These are phyloP conservation scores for Sclerodermus sp. DNA, from an alignment of 2,888 invertebrate genomes.

Conservation along the genomic window DNA sequence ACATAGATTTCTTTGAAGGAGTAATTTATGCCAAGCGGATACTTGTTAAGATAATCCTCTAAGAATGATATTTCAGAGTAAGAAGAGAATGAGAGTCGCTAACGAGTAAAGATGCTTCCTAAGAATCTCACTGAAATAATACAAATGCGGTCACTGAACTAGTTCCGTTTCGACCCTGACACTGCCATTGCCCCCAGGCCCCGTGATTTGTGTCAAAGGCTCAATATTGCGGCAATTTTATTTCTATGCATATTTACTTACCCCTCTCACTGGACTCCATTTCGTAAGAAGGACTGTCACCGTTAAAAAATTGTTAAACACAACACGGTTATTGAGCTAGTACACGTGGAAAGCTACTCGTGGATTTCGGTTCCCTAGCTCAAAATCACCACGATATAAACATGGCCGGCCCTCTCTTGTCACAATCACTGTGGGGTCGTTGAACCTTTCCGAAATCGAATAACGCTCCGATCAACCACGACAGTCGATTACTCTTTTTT, in stretches of 20 bases:
- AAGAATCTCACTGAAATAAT: constrained; percentile 17
- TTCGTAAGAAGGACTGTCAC: constrained; percentile 15
- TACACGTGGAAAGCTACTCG: constrained; percentile 31
- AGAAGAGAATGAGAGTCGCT: not conserved
- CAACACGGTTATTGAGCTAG: constrained; percentile 18
- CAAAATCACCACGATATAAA: constrained; percentile 52
- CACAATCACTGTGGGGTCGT: constrained; percentile 50
- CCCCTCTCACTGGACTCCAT: constrained; percentile 56
- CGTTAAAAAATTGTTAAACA: constrained; percentile 15
- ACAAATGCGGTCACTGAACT: constrained; percentile 65
- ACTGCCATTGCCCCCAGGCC: constrained; percentile 64
- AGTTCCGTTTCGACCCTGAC: constrained; percentile 65
- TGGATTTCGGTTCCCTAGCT: constrained; percentile 32
- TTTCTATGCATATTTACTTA: constrained; percentile 33
- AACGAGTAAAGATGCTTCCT: constrained; percentile 4
- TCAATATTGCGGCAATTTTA: constrained; percentile 41
- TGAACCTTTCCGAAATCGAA: constrained; percentile 42
- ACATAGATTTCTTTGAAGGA: constrained; percentile 40
- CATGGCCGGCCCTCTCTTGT: constrained; percentile 55
- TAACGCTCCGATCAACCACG: constrained; percentile 11
- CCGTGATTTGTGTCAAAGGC: constrained; percentile 52
- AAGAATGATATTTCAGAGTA: no score
- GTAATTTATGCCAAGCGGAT: constrained; percentile 19
- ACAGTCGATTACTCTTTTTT: constrained; percentile 18
- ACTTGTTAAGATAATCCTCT: no score